Evolutionary conservation across 2,888 invertebrate species (phyloP).

Genomic region (Polydrusus cervinus): DNA sequence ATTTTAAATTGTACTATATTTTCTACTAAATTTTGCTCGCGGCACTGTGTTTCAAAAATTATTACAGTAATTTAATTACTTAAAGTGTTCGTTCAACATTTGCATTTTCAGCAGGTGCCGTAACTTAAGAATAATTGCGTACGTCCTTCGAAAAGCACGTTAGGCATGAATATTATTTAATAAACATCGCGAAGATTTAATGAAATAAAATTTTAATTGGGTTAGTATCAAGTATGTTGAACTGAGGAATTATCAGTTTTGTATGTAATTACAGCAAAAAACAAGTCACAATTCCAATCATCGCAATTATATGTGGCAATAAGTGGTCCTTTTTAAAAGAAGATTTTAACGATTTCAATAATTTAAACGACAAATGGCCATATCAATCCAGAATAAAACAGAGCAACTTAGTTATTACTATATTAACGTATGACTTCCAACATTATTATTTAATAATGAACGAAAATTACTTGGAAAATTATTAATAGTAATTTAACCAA

Average conservation of each 20-base stretch:
- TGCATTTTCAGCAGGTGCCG: constrained; percentile 37
- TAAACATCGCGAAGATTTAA: constrained; percentile 39
- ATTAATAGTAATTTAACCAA: too few species aligned
- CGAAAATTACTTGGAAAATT: too few species aligned
- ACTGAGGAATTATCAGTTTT: constrained; percentile 25
- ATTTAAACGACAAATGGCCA: too few species aligned
- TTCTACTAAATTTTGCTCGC: too few species aligned
- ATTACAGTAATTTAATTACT: neutral
- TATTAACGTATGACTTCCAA: too few species aligned
- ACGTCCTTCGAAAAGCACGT: constrained; percentile 22
- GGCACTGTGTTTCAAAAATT: too few species aligned
- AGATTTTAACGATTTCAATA: neutral
- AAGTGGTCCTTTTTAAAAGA: neutral
- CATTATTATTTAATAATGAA: too few species aligned
- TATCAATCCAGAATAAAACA: too few species aligned
- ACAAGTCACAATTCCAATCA: neutral
- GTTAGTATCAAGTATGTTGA: constrained; percentile 35
- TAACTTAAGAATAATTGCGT: constrained; percentile 37
- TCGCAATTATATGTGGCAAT: constrained; percentile 3
- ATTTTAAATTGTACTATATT: too few species aligned
- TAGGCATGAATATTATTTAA: constrained; percentile 38
- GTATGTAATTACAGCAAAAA: constrained; percentile 37
- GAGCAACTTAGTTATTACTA: too few species aligned
- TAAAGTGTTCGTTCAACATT: neutral
- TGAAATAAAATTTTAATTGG: constrained; percentile 41